phyloP scores from a whole-genome alignment of 2,797 vertebrate genomes.

The Dromococcyx pavoninus region DNA sequence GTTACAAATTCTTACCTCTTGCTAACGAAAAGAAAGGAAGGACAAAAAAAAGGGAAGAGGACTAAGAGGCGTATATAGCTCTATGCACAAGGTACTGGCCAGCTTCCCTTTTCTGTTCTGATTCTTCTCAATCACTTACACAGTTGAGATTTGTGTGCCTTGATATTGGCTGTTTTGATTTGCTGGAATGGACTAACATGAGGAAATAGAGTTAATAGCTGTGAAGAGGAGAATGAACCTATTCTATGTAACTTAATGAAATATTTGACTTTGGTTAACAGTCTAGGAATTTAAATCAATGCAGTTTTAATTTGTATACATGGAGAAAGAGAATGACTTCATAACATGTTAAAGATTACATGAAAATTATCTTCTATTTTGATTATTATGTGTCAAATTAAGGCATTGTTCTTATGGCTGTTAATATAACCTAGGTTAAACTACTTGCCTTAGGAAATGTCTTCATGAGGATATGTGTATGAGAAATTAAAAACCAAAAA shows the following conservation, averaged over 20 bases:
- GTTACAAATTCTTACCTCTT: slow-evolving; percentile 30
- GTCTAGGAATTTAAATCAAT: not conserved
- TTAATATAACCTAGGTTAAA: not conserved
- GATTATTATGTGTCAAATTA: not conserved
- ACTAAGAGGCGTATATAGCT: slow-evolving; percentile 2
- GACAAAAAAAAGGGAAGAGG: slow-evolving; percentile 7
- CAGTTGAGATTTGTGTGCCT: not conserved
- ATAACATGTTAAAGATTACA: not conserved
- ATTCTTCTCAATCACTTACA: not conserved
- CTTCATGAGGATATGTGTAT: not conserved
- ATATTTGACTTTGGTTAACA: not conserved
- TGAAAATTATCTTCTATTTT: not conserved
- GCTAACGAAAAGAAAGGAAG: slow-evolving; percentile 13
- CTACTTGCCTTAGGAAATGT: not conserved
- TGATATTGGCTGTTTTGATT: not conserved
- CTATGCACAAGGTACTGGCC: slow-evolving; percentile 60
- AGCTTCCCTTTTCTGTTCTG: not conserved
- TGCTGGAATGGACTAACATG: not conserved
- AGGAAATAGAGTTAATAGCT: not conserved
- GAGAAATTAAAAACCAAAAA: not conserved
- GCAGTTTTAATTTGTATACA: not conserved
- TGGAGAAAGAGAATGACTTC: not conserved
- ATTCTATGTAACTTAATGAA: not conserved
- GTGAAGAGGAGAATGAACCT: not conserved
- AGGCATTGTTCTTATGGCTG: rapidly evolving